phyloP scores from a whole-genome alignment of 2,888 invertebrate species.

The Salpingus planirostris region DNA sequence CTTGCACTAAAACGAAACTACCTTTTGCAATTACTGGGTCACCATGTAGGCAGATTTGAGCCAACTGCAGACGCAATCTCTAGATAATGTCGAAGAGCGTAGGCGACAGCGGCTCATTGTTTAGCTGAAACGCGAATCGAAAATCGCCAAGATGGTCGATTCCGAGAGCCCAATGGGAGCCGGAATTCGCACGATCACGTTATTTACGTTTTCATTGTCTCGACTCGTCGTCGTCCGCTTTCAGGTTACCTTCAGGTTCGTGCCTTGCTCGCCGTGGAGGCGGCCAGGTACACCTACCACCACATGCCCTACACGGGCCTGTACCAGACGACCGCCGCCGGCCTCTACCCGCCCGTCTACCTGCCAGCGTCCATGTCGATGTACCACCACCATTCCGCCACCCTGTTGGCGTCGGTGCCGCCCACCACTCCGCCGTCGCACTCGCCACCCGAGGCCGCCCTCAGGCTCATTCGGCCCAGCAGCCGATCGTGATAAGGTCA shows the following conservation, averaged over 20 bases:
- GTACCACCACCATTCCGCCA: slow-evolving; percentile 24
- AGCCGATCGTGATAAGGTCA: slow-evolving; percentile 29
- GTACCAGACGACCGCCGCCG: slow-evolving; percentile 21
- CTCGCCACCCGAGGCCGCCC: slow-evolving; percentile 12
- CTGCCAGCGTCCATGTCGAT: slow-evolving; percentile 29
- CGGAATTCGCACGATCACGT: too few species aligned
- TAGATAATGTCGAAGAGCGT: too few species aligned
- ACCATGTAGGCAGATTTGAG: too few species aligned
- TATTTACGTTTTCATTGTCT: too few species aligned
- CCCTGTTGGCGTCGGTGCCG: slow-evolving; percentile 25
- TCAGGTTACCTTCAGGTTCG: slow-evolving; percentile 33
- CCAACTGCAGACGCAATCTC: too few species aligned
- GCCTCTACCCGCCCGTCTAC: slow-evolving; percentile 32
- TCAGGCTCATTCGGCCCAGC: slow-evolving; percentile 16
- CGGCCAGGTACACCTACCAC: slow-evolving; percentile 30
- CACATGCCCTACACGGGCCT: slow-evolving; percentile 25
- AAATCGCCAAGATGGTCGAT: too few species aligned
- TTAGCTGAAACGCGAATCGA: too few species aligned
- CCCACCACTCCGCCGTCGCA: slow-evolving; percentile 18
- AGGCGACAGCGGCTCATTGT: too few species aligned
- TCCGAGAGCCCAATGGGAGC: too few species aligned
- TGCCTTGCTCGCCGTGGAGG: slow-evolving; percentile 31
- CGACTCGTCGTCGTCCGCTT: too few species aligned
- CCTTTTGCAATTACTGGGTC: too few species aligned
- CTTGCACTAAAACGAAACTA: too few species aligned